Conservation (phyloP, 2,888 invertebrate genomes). For the Leptopilina drosophilae region DNA sequence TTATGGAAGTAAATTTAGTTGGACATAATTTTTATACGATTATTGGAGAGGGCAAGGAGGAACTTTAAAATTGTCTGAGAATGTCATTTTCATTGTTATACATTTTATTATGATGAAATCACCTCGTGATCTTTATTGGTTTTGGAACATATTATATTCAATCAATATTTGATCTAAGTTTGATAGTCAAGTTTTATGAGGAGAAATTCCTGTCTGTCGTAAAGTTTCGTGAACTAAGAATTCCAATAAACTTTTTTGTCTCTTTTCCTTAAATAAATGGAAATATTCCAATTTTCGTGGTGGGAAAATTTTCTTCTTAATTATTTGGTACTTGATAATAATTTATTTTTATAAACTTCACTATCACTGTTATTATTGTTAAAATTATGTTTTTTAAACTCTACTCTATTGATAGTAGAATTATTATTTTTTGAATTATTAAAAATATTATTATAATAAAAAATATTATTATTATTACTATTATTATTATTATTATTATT, state of each 20-base stretch:
- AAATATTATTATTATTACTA: too few species aligned
- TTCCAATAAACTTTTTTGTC: slow-evolving; percentile 43
- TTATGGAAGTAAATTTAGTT: background rate
- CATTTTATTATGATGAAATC: background rate
- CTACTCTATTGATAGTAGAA: too few species aligned
- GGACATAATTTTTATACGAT: background rate
- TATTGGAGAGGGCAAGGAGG: background rate
- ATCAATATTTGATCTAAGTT: slow-evolving; percentile 45
- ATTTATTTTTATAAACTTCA: too few species aligned
- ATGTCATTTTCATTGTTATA: slow-evolving; percentile 17
- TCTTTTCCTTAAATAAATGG: background rate
- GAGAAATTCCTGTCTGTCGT: slow-evolving; percentile 45
- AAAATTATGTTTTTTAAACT: too few species aligned
- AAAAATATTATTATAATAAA: too few species aligned
- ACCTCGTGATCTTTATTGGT: background rate
- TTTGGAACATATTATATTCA: slow-evolving; percentile 43
- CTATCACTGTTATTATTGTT: too few species aligned
- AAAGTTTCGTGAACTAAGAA: slow-evolving; percentile 42
- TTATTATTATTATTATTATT: too few species aligned
- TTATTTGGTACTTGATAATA: too few species aligned
- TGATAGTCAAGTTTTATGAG: slow-evolving; percentile 49
- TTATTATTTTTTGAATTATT: too few species aligned
- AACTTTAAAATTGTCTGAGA: background rate
- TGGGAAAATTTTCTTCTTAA: background rate
- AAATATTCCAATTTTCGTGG: background rate